Percentiles rank a stretch among this genome's conserved stretches.
Conservation (phyloP, 2,888 invertebrate species). For the Drosophila falleni region DNA sequence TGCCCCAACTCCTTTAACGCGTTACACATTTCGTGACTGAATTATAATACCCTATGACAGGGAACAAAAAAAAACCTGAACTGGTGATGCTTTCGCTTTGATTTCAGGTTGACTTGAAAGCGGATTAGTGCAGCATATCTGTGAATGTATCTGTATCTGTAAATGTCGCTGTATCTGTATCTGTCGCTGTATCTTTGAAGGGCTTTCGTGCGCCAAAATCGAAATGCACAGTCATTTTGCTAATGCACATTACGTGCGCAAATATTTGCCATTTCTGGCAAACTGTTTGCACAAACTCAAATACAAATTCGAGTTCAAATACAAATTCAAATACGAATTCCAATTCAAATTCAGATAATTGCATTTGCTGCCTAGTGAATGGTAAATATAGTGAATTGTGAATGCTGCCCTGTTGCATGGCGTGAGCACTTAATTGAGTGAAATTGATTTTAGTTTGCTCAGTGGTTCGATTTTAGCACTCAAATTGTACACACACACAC, state of each 20-base stretch:
- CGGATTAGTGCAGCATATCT: conserved; percentile 32
- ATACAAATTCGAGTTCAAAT: background rate
- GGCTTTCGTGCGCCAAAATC: conserved; percentile 9
- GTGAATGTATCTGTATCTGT: conserved; percentile 11
- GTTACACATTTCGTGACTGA: background rate
- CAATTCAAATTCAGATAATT: conserved; percentile 18
- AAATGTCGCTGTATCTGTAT: background rate
- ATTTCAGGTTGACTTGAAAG: conserved; percentile 38
- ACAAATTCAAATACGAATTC: conserved; percentile 19
- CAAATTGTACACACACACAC: conserved; percentile 45
- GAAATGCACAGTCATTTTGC: conserved; percentile 40
- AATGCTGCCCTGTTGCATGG: conserved; percentile 16
- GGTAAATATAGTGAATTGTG: background rate
- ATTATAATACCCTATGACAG: background rate
- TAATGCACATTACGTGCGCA: conserved; percentile 45
- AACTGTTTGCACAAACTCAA: conserved; percentile 1
- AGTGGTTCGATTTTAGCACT: conserved; percentile 56
- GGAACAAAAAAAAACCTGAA: background rate
- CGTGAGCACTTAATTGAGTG: conserved; percentile 69
- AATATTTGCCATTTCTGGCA: conserved; percentile 42
- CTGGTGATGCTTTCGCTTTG: conserved; percentile 56
- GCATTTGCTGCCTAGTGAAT: background rate
- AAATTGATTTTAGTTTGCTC: conserved; percentile 74
- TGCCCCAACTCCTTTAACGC: background rate
- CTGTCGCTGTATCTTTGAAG: conserved; percentile 20